These are phyloP conservation scores for Formica exsecta DNA, from an alignment of 1,140 invertebrate genomes.

Conservation along the genomic window DNA sequence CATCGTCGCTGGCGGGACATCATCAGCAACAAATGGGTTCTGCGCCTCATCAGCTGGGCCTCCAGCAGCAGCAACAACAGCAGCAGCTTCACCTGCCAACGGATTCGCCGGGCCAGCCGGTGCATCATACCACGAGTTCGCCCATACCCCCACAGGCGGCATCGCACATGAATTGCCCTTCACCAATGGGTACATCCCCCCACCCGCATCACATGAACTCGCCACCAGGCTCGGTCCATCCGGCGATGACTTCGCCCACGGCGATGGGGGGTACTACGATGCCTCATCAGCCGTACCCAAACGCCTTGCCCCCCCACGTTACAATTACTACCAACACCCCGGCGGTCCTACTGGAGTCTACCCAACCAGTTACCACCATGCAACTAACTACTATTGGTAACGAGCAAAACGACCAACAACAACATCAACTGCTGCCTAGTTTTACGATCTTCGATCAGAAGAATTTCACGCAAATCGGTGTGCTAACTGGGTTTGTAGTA, in stretches of 20 bases:
- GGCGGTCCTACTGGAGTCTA: slow-evolving; percentile 83
- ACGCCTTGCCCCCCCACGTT: slow-evolving; percentile 94
- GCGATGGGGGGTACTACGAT: slow-evolving; percentile 88
- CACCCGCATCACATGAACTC: slow-evolving; percentile 83
- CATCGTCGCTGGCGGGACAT: slow-evolving; percentile 59
- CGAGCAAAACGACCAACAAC: slow-evolving; percentile 80
- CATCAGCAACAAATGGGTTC: slow-evolving; percentile 80
- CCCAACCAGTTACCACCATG: slow-evolving; percentile 88
- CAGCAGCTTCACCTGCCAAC: slow-evolving; percentile 71
- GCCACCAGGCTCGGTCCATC: slow-evolving; percentile 85
- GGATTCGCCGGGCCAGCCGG: slow-evolving; percentile 70
- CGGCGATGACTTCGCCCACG: slow-evolving; percentile 87
- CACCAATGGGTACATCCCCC: slow-evolving; percentile 79
- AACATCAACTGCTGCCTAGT: slow-evolving; percentile 85
- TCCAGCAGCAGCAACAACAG: slow-evolving; percentile 74
- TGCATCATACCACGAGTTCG: slow-evolving; percentile 82
- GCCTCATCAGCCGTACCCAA: slow-evolving; percentile 91
- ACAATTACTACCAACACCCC: slow-evolving; percentile 88
- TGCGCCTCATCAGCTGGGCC: slow-evolving; percentile 72
- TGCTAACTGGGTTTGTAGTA: slow-evolving; percentile 86
- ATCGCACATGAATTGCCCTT: slow-evolving; percentile 82
- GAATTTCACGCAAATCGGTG: slow-evolving; percentile 89
- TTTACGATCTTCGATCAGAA: slow-evolving; percentile 81
- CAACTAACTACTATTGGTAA: slow-evolving; percentile 92
- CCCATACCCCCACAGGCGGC: slow-evolving; percentile 79